Base-by-base conservation (phyloP, 1,140 invertebrate species). In the Leptoteleia sp. region DNA sequence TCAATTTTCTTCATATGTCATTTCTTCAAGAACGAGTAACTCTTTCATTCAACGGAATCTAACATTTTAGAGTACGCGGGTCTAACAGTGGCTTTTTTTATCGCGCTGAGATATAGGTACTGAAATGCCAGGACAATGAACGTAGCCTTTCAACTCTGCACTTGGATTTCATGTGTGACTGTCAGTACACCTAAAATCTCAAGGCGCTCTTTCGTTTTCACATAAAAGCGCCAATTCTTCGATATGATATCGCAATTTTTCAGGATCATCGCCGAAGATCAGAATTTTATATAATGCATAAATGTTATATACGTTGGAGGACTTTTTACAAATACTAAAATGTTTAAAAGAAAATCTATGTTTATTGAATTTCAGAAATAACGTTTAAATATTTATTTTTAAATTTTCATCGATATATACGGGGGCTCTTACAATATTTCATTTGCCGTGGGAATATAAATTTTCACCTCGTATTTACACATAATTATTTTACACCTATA, bases 71-170 rank as follows among this genome's bases (percentile, higher is more conserved):
- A 45, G 50, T 33, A 48, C 45, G 48, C 40, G 7, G 8, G 25
- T 47, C 37, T 37, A 43, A 37, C 17, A 27, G 33, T 57, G 27
- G 54, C 37, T 57, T 38, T 22, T 59, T 62, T 70, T 57, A 65
- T 65, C 31, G 48, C 62, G 31, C n/a, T 29, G 31, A 57, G 27
- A 68, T 47, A 68, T 55, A 43, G 50, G 38, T 68, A 27, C 50
- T 55, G 35, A 59, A 40, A 40, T 25, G 45, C 37, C 55, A 38
- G 55, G 55, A 54, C 64, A 57, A 48, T 57, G 43, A 71, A 71
- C 48, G 31, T 61, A 62, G 27, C 25, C 67, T 71, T 70, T 54
- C 45, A 62, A 54, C 17, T 15, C 7, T 48, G 45, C 35, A 59
- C 19, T 59, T 40, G 25, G 54, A 42, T 71, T 71, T 42, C 45